Evolutionary conservation across 2,113 vertebrate genomes (phyloP).

Genomic region (Gymnorhina tibicen): DNA sequence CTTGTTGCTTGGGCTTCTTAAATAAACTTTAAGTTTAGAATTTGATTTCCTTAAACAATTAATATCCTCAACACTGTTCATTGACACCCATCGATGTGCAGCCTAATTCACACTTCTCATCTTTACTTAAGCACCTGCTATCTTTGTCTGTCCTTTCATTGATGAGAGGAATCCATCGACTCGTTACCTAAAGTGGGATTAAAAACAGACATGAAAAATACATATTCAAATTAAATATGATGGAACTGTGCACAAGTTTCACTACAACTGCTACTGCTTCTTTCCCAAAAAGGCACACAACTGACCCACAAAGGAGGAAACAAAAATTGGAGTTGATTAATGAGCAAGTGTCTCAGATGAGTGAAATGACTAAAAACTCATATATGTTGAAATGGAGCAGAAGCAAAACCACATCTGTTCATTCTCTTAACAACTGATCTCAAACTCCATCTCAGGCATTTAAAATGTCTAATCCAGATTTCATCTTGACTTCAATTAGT

Average conservation of each 20-base stretch:
- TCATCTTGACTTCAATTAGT: not conserved
- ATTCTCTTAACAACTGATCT: not conserved
- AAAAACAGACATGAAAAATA: slow-evolving; percentile 11
- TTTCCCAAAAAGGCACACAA: not conserved
- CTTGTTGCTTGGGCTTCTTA: slow-evolving; percentile 35
- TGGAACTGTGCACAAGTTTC: not conserved
- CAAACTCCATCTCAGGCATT: not conserved
- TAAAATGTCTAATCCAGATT: not conserved
- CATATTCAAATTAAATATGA: not conserved
- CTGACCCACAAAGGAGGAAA: not conserved
- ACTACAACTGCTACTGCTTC: not conserved
- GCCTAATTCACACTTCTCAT: slow-evolving; percentile 28
- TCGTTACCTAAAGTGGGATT: slow-evolving; percentile 84
- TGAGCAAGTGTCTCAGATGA: not conserved
- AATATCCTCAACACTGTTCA: slow-evolving; percentile 25
- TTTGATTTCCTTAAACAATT: slow-evolving; percentile 30
- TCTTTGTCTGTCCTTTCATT: slow-evolving; percentile 98
- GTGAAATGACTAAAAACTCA: not conserved
- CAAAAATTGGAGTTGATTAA: not conserved
- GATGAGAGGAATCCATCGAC: slow-evolving; percentile 98
- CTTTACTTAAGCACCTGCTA: slow-evolving; percentile 84
- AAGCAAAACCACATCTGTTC: not conserved
- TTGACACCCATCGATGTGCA: not conserved
- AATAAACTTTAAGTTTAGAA: slow-evolving; percentile 37
- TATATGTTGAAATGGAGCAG: not conserved